Conservation (phyloP, 2,797 vertebrate species). For the Macropodus opercularis region DNA sequence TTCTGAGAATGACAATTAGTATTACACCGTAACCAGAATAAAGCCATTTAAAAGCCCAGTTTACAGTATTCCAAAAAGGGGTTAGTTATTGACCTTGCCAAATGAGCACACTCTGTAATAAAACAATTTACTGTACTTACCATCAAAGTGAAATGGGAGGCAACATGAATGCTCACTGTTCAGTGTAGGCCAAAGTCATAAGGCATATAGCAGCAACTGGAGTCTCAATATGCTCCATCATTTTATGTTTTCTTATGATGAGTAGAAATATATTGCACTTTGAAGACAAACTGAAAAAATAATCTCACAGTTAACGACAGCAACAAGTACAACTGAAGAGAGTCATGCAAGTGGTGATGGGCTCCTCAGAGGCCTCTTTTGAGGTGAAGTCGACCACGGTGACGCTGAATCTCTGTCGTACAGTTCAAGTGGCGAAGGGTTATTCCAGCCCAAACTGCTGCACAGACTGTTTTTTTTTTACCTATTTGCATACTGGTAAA, state of each 20-base stretch:
- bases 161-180: conserved; percentile 62
- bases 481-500: conserved; percentile 53
- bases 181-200: conserved; percentile 74
- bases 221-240: conserved; percentile 59
- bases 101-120: conserved; percentile 48
- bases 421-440: conserved; percentile 28
- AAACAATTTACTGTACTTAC: conserved; percentile 34
- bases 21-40: conserved; percentile 51
- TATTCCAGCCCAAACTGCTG: conserved; percentile 34
- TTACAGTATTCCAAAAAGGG: conserved; percentile 62
- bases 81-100: conserved; percentile 45
- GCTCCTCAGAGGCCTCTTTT: conserved; percentile 57
- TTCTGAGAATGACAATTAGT: conserved; percentile 54
- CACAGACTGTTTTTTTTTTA: conserved; percentile 11
- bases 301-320: conserved; percentile 75
- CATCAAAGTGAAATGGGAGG: conserved; percentile 60
- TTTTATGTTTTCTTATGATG: conserved; percentile 50
- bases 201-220: conserved; percentile 80
- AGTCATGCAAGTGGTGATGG: conserved; percentile 74
- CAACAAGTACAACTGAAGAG: conserved; percentile 62
- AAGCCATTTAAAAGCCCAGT: conserved; percentile 69
- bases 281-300: conserved; percentile 75
- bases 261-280: conserved; percentile 87
- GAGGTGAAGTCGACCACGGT: conserved; percentile 52
- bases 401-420: conserved; percentile 55